Percentiles rank a stretch among this genome's conserved stretches.
phyloP scores from a whole-genome alignment of 2,113 vertebrate species.

The Siphamia tubifer region DNA sequence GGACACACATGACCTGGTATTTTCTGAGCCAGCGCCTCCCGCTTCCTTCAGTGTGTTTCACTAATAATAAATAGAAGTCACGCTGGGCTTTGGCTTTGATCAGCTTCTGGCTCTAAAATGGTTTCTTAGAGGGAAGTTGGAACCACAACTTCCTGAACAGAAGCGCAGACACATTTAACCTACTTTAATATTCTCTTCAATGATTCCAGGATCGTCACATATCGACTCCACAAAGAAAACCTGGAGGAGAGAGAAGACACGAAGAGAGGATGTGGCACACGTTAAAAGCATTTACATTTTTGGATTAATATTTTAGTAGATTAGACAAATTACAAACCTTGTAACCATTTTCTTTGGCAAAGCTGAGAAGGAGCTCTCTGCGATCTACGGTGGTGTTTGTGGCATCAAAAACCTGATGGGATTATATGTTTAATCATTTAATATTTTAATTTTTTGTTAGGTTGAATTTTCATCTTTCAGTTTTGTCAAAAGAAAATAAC shows the following conservation, averaged over 20 bases:
- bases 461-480: too few species aligned
- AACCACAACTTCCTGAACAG: background rate
- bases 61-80: background rate
- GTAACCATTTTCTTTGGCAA: constrained; percentile 86
- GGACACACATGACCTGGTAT: background rate
- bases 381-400: constrained; percentile 88
- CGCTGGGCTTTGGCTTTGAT: background rate
- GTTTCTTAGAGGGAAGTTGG: background rate
- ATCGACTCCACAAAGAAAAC: constrained; percentile 92
- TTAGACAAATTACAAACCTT: constrained; percentile 72
- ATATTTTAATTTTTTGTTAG: too few species aligned
- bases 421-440: background rate
- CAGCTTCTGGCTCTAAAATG: background rate
- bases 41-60: background rate
- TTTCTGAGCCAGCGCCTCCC: background rate
- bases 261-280: background rate
- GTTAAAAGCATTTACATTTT: background rate
- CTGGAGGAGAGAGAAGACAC: constrained; percentile 48
- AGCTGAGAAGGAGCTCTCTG: constrained; percentile 82
- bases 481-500: too few species aligned
- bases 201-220: constrained; percentile 87
- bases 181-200: constrained; percentile 88
- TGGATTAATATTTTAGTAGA: accelerated
- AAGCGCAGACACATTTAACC: constrained; percentile 22
- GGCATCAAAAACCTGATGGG: constrained; percentile 87